Base-by-base conservation (phyloP, 2,888 invertebrate species). In the Selenia dentaria region DNA sequence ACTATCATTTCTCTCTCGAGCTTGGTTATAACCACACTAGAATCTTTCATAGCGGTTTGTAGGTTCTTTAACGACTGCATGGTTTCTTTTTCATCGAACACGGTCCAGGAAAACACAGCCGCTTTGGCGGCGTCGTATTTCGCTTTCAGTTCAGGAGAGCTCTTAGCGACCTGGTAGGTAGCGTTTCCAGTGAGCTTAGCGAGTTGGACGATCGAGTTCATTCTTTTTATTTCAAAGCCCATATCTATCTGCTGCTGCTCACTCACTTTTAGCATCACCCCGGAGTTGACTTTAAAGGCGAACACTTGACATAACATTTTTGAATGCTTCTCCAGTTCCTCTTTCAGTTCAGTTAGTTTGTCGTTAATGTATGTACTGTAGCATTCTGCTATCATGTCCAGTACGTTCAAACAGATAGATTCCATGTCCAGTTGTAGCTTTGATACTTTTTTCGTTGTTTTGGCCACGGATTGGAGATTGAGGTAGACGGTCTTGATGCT, bases 1-100 rank as follows among this genome's bases (percentile, higher is more conserved):
- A 93, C 84, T 33, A 95, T 91, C 77, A 92, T 67, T 11, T 71
- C 62, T 25, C 89, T 79, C 66, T 94, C 94, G 39, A 63, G 55
- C 50, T 66, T 73, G 3, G 57, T 55, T 8, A 22, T 6, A 2
- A 75, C 51, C 3, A 73, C 53, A 1, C 62, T 69, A 8, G 54
- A 67, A 1, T 73, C 47, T 20, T 83, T 78, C 1, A 83, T 51
- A 2, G 18, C 49, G 2, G 65, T 29, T 50, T 83, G 62, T 3
- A 88, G 46, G n/a, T 33, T 31, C 33, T 64, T 62, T 0, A 88
- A 52, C 1, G 67, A 51, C 10, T 50, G 46, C 6, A 71, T 24
- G 8, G 75, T 67, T 9, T 49, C 45, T 0, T 64, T 47, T 51
- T 78, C 71, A 12, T 78, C 33, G 51, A 73, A 87, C 16, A 59